Conservation (phyloP, 53 echinoderm and acorn worm genomes). For the Actinopyga echinites region DNA sequence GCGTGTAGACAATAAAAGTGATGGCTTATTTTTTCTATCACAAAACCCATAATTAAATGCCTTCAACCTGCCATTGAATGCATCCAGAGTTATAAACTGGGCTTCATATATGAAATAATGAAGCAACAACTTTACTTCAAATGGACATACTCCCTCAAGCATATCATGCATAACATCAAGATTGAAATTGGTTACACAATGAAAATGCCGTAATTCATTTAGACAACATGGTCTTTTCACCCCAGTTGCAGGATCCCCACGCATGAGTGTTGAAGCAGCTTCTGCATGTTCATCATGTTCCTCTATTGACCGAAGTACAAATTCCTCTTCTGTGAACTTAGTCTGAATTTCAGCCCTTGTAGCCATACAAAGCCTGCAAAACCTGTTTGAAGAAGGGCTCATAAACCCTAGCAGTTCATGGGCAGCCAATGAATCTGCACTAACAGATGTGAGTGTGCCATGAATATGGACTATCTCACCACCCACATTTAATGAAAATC, state of each 20-base stretch:
- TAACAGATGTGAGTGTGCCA: slow-evolving; percentile 50
- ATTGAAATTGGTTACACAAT: slow-evolving; percentile 47
- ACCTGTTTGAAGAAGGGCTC: slow-evolving; percentile 61
- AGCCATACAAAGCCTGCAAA: slow-evolving; percentile 62
- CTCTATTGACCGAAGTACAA: slow-evolving; percentile 59
- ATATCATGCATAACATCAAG: slow-evolving; percentile 72
- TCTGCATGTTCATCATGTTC: slow-evolving; percentile 53
- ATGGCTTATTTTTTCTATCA: slow-evolving; percentile 48
- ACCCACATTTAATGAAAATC: not conserved
- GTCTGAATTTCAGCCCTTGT: slow-evolving; percentile 37
- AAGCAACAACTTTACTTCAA: slow-evolving; percentile 65
- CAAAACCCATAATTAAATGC: slow-evolving; percentile 48
- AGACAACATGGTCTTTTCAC: slow-evolving; percentile 36
- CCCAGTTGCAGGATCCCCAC: slow-evolving; percentile 54
- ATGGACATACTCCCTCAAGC: slow-evolving; percentile 63
- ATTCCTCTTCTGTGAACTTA: slow-evolving; percentile 59
- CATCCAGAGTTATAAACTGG: slow-evolving; percentile 33
- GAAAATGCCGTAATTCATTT: slow-evolving; percentile 51
- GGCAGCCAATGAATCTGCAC: slow-evolving; percentile 63
- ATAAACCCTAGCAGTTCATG: slow-evolving; percentile 68
- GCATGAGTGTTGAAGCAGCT: slow-evolving; percentile 8
- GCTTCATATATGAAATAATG: slow-evolving; percentile 46
- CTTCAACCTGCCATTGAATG: slow-evolving; percentile 32
- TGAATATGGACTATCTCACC: not conserved
- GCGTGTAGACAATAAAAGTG: not conserved